A percentile compares a stretch with the other conserved stretches of the same genome.
These are phyloP conservation scores for Cyprinodon tularosa DNA, from an alignment of 2,113 vertebrate genomes.

Conservation along the genomic window DNA sequence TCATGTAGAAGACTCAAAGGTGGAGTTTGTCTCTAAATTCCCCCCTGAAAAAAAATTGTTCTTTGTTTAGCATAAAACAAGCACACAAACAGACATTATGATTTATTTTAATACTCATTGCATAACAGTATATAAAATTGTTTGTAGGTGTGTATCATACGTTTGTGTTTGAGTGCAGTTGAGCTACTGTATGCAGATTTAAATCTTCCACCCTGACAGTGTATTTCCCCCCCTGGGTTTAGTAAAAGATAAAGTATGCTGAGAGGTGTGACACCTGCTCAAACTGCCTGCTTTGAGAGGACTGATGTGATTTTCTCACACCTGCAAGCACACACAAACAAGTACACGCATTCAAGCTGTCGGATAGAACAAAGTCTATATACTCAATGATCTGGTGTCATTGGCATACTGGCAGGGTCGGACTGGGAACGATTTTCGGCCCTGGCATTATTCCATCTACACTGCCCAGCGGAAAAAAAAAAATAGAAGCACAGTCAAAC, in stretches of 20 bases:
- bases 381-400: constrained; percentile 12
- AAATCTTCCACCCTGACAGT: constrained; percentile 50
- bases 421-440: too few species aligned
- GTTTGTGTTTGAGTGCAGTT: constrained; percentile 17
- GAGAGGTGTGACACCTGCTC: constrained; percentile 44
- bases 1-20: constrained; percentile 29
- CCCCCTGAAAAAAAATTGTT: constrained; percentile 7
- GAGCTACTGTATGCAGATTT: constrained; percentile 40
- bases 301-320: constrained; percentile 59
- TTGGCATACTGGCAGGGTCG: too few species aligned
- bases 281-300: constrained; percentile 49
- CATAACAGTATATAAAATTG: constrained; percentile 9
- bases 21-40: constrained; percentile 46
- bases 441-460: too few species aligned
- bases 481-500: too few species aligned
- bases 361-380: constrained; percentile 23
- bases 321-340: constrained; percentile 8
- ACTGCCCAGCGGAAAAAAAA: too few species aligned
- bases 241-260: constrained; percentile 64
- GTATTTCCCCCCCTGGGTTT: constrained; percentile 44
- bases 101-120: constrained; percentile 24
- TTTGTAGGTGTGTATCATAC: constrained; percentile 6
- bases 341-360: constrained; percentile 6
- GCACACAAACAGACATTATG: constrained; percentile 21
- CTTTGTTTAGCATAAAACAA: constrained; percentile 35